Base-by-base conservation (phyloP, 2,797 vertebrate species). In the Pangasius mekongensis region DNA sequence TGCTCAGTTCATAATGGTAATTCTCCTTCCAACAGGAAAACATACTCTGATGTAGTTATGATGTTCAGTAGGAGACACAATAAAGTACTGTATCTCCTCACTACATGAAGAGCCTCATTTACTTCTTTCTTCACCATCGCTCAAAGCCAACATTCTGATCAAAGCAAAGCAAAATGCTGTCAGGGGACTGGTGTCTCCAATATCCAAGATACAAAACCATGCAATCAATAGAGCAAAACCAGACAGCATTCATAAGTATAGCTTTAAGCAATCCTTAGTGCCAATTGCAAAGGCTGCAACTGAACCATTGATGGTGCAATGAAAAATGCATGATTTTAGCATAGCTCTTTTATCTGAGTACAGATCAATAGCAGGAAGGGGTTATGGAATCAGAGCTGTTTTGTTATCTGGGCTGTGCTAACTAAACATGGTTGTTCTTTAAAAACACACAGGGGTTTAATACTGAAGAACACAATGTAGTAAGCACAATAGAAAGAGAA, bases 271-370 rank as follows among this genome's bases (percentile, higher is more conserved):
- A 95, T 95, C 94, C 94, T 94, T 91, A 93, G 94, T 94, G 93
- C 93, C 94, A 94, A 96, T 95, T 94, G 94, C 94, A 96, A 95
- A 94, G 93, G 92, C 95, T 95, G 95, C 94, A 94, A 90, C 88
- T 90, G 87, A 90, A 90, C 88, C 91, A 95, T 93, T 95, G 95
- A 96, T 95, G 95, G 91, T 92, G 92, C 92, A 91, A 96, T 96
- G 93, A 96, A 96, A 96, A 96, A 96, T 96, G 95, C 95, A 96
- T 96, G 95, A 95, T 95, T 95, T 96, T 93, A 93, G 92, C 93
- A 91, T 90, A 90, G 90, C 88, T 93, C 94, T 95, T 97, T 96
- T 95, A 96, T 96, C 95, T 95, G 82, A 95, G 93, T 93, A 93
- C 92, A 94, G 94, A 96, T 97, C 95, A 96, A 96, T 96, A 95